phyloP scores from a whole-genome alignment of 1,140 invertebrate species.

The Delia radicum region DNA sequence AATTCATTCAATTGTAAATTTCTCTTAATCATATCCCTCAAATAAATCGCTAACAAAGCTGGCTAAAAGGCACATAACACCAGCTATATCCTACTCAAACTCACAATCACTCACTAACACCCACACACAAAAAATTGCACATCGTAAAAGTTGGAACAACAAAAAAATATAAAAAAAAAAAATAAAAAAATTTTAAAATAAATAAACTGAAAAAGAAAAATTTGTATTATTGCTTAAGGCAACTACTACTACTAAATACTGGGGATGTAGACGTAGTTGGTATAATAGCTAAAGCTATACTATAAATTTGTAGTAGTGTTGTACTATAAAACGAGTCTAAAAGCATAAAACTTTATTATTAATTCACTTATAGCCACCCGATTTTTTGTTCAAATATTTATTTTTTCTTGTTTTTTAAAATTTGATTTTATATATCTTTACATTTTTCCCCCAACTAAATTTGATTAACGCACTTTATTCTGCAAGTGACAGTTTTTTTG shows the following conservation, averaged over 20 bases:
- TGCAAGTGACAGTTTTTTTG: constrained; percentile 14
- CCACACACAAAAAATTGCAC: background rate
- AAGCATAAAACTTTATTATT: constrained; percentile 21
- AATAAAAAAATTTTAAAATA: background rate
- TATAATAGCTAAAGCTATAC: background rate
- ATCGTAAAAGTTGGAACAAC: background rate
- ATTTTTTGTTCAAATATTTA: background rate
- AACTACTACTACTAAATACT: background rate
- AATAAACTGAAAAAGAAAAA: background rate
- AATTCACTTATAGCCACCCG: constrained; percentile 22
- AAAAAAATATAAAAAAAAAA: background rate
- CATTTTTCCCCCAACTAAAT: constrained; percentile 11
- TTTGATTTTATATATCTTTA: background rate
- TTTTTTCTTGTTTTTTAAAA: background rate
- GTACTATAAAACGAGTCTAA: background rate
- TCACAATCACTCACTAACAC: background rate
- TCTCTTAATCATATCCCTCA: background rate
- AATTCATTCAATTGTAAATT: background rate
- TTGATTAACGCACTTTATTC: constrained; percentile 24
- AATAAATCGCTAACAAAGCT: background rate
- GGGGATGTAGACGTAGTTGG: background rate
- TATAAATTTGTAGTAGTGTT: background rate
- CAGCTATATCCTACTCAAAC: background rate
- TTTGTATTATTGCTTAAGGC: background rate
- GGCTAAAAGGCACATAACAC: background rate